Evolutionary conservation across 2,113 vertebrate species (phyloP), one percentile per base, ranked within the genome.

Genomic region (Sebastes schlegelii): DNA sequence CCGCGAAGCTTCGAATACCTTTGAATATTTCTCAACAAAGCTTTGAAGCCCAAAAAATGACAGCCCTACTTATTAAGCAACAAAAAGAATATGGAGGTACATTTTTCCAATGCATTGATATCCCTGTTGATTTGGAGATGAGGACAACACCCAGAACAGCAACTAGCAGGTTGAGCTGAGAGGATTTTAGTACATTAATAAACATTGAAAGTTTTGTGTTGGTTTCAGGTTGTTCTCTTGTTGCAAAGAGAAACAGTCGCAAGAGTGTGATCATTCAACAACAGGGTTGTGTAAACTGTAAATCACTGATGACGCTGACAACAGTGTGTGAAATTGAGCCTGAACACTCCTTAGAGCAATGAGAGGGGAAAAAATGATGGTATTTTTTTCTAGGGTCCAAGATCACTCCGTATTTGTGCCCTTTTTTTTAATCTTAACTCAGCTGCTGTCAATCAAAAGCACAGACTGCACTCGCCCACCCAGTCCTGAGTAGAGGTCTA

Each of bases 241-340:
- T 82, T 48, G 23, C 23, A 77, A 77, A 40, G 1, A 4, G 49
- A 71, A 77, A 77, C 43, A 43, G 61, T 8, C 9, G 1, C 23
- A 51, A 4, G 1, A 34, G 51, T 52, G 34, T 34, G n/a, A 58
- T 40, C 7, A 6, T 83, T 65, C 8, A 45, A 52, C 54, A 67
- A 6, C 51, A 34, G 34, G 26, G 42, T 74, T 69, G 34, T 55
- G 42, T 57, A 57, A 60, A 60, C 66, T 54, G 45, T 40, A 23
- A 72, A n/a, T 65, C 16, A 7, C 63, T 60, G 34, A 21, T 71
- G 52, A 65, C 60, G 57, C 11, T 63, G 71, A 63, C 51, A 74
- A 21, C 40, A 63, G 21, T 48, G 43, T 23, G 7, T 74, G 48
- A 48, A 6, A 34, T 43, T 70, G 8, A 74, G 17, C 26, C 34